Evolutionary conservation across 1,140 invertebrate genomes (phyloP), one percentile per base, ranked within the genome.

Genomic region (Bombyx mori): DNA sequence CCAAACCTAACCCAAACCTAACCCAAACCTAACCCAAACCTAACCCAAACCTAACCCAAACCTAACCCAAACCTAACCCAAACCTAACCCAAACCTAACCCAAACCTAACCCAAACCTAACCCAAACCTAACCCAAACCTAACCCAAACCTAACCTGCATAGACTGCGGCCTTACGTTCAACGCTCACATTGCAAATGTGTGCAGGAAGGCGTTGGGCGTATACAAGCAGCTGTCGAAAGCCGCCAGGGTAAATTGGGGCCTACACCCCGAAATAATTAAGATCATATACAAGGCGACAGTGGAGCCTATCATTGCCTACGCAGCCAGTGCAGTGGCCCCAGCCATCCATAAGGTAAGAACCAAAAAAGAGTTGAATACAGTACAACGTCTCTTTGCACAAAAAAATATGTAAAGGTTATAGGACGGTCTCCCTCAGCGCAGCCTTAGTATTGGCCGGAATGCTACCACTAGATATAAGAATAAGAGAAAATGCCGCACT

Each of bases 291-390:
- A 45, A 18, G 2, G 43, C 58, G 12, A 44, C 44, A 7, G 44
- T 60, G 1, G 53, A 60, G 47, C 58, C 53, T 2, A 52, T 51
- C 35, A 56, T 60, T 4, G 42, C 56, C 3, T 60, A 60, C 43
- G 58, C 58, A 9, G 53, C 58, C 9, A 56, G 58, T 44, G 56
- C 26, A 22, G 22, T 12, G 50, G 50, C 26, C 8, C 26, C 50
- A 10, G 50, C 50, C 6, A 42, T 1, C 9, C 6, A 5, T 8
- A 52, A 52, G 50, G 10, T 10, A 10, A 5, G 10, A 6, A 10
- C 18, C 47, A 18, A 18, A 18, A 48, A 48, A 26, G 8, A 6
- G 9, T 26, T 52, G 6, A 7, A 52, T 10, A 6, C 6, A 22
- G 50, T 48, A 7, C 50, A 52, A 7, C n/a, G 12, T 5, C 6